phyloP scores from a whole-genome alignment of 2,888 invertebrate genomes.

The Xanthia togata region DNA sequence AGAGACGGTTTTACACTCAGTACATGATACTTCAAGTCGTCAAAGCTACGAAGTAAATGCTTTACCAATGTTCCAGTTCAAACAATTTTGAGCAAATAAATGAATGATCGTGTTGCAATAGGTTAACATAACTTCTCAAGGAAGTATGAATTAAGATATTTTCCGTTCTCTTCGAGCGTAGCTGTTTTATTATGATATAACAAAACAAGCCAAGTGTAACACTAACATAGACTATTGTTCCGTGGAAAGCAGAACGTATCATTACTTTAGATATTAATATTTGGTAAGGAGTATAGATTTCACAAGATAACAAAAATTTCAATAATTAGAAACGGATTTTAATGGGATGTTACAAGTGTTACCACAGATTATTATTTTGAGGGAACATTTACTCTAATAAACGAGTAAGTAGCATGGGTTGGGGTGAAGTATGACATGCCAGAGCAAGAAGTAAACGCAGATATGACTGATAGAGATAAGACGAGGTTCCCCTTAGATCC shows the following conservation, averaged over 20 bases:
- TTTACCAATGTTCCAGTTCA: neutral
- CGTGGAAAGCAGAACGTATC: constrained; percentile 75
- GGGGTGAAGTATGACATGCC: neutral
- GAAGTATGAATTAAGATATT: constrained; percentile 62
- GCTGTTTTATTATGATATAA: constrained; percentile 64
- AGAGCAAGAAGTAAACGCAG: neutral
- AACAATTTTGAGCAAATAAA: constrained; percentile 11
- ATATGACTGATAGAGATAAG: neutral
- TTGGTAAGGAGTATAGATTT: constrained; percentile 51
- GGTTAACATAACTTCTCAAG: constrained; percentile 58
- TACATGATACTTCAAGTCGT: neutral
- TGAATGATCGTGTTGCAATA: constrained; percentile 13
- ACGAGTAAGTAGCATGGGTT: neutral
- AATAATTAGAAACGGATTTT: constrained; percentile 50
- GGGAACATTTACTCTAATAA: neutral
- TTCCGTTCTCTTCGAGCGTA: constrained; percentile 47
- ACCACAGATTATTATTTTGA: constrained; percentile 3
- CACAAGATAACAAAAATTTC: constrained; percentile 51
- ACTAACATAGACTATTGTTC: constrained; percentile 71
- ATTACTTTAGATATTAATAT: constrained; percentile 48
- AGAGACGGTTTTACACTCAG: neutral
- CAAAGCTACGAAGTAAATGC: neutral
- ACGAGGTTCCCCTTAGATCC: neutral
- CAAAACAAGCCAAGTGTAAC: constrained; percentile 70
- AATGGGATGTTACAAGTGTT: constrained; percentile 26